Base-by-base conservation (phyloP, 2,888 invertebrate genomes). In the Aleiodes testaceus region DNA sequence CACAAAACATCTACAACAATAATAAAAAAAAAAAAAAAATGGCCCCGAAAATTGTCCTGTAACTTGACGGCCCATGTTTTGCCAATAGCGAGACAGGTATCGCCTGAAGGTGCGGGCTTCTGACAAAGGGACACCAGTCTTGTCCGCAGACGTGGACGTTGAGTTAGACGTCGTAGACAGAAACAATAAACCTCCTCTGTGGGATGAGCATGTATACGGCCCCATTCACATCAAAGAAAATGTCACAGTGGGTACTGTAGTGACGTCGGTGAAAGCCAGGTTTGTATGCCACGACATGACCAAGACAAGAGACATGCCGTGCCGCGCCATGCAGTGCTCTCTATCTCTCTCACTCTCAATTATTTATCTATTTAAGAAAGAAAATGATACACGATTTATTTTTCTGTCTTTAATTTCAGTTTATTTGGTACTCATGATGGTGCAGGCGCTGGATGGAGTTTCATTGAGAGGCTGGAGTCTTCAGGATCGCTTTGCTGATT, bases 261-360 rank as follows among this genome's bases (percentile, higher is more conserved):
- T 97, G 93, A 96, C 96, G 92, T 94, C 96, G 91, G 95, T 97
- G 91, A 97, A 97, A 94, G 97, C 97, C 92, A 96, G 97, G 97
- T 95, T 94, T 94, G 94, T 94, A 95, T 94, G 82, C 82, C 79
- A 83, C 82, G 84, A 82, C 83, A 84, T 82, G 82, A 84, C 82
- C 83, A 82, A 84, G 79, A 78, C 81, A 83, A 84, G 84, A 84
- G 84, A 84, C 85, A 83, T 82, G 81, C 82, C 84, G 82, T 82
- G 84, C 83, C 80, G 77, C 80, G 83, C 84, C 85, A 84, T 84
- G 81, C 82, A 81, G 75, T 82, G 82, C 80, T 81, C 74, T 75
- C 70, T 76, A 53, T 70, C 72, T 75, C 70, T 74, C 69, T 75
- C 44, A 69, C 52, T 74, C 45, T 72, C 14, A 59, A 26, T 66